Evolutionary conservation across 2,888 invertebrate genomes (phyloP).

Genomic region (Oscheius sp.): DNA sequence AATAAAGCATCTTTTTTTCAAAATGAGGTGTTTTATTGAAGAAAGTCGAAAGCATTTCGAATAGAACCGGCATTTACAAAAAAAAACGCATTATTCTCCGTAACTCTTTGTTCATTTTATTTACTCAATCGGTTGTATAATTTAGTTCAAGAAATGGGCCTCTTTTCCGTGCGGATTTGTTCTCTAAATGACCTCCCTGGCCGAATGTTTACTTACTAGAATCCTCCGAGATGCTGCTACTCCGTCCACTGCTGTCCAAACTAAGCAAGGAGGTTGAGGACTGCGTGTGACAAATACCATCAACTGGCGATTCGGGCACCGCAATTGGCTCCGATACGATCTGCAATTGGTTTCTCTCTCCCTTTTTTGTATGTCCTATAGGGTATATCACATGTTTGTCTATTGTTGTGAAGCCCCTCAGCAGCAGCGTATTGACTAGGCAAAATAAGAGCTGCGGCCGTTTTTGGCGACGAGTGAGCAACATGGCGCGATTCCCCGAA

Average conservation of each 20-base stretch:
- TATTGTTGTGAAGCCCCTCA: not conserved
- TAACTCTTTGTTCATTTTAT: too few species aligned
- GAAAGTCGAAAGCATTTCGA: too few species aligned
- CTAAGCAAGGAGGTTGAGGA: conserved; percentile 32
- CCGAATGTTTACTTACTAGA: conserved; percentile 17
- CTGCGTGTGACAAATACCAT: conserved; percentile 32
- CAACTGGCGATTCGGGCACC: conserved; percentile 35
- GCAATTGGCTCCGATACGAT: conserved; percentile 45
- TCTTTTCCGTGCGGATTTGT: too few species aligned
- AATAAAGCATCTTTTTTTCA: too few species aligned
- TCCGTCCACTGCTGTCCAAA: conserved; percentile 31
- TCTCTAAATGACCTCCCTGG: not conserved
- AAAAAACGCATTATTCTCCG: too few species aligned
- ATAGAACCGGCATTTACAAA: too few species aligned
- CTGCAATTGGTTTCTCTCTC: conserved; percentile 33
- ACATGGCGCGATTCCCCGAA: too few species aligned
- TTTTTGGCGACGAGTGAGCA: too few species aligned
- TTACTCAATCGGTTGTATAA: too few species aligned
- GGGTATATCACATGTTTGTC: not conserved
- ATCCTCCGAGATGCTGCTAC: conserved; percentile 31
- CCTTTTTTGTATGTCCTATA: not conserved
- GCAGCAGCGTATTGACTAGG: conserved; percentile 8
- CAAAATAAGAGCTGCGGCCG: not conserved
- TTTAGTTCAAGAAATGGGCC: too few species aligned
- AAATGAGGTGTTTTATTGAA: too few species aligned